These are phyloP conservation scores for Aptenodytes patagonicus DNA, from an alignment of 2,113 vertebrate species.

Conservation along the genomic window DNA sequence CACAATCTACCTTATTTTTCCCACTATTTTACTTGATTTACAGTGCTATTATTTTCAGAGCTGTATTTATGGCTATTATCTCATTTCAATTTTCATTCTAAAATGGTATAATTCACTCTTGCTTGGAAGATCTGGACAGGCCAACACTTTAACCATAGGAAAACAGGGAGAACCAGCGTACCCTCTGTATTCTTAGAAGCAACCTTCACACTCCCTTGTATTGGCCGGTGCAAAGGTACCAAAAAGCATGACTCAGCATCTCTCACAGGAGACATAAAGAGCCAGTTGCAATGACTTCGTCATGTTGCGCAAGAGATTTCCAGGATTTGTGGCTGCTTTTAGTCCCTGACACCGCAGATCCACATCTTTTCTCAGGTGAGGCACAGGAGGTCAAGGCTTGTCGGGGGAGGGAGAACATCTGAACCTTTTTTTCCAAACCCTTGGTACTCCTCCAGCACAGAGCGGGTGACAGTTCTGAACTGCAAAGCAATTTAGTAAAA, in stretches of 20 bases:
- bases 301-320: rapidly evolving
- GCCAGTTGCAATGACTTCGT: background rate
- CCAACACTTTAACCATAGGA: background rate
- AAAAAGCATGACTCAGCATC: background rate
- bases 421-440: background rate
- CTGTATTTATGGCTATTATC: background rate
- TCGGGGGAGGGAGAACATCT: rapidly evolving
- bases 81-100: background rate
- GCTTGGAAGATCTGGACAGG: background rate
- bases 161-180: background rate
- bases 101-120: background rate
- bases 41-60: background rate
- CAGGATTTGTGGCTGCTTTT: background rate
- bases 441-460: background rate
- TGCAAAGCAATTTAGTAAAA: background rate
- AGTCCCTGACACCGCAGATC: background rate
- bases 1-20: background rate
- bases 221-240: background rate
- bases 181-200: background rate
- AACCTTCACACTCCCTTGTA: background rate
- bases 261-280: background rate
- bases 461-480: background rate
- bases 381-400: background rate
- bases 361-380: background rate
- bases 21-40: background rate